phyloP scores from a whole-genome alignment of 2,113 vertebrate species.

The Apodemus sylvaticus region DNA sequence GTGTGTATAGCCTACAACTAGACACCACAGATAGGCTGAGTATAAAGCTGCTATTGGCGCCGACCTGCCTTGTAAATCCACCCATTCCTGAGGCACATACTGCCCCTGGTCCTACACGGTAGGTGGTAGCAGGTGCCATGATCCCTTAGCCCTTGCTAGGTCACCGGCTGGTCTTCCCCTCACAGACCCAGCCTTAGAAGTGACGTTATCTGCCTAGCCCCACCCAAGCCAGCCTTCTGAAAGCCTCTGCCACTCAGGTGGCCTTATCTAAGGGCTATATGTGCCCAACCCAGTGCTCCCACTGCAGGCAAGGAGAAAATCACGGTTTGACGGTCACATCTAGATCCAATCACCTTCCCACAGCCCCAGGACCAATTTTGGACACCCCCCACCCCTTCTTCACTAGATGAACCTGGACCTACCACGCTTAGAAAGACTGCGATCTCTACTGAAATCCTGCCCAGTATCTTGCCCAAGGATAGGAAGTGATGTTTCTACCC shows the following conservation, averaged over 20 bases:
- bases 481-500: neutral
- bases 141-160: neutral
- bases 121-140: slow-evolving; percentile 5
- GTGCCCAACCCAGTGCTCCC: neutral
- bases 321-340: neutral
- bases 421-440: neutral
- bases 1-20: slow-evolving; percentile 13
- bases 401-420: neutral
- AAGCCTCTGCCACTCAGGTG: neutral
- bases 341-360: neutral
- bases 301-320: neutral
- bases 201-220: neutral
- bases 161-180: neutral
- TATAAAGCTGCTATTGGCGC: slow-evolving; percentile 2
- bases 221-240: neutral
- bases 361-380: neutral
- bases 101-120: neutral
- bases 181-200: neutral
- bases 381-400: neutral
- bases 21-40: slow-evolving; percentile 43
- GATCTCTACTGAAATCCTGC: neutral
- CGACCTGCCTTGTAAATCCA: slow-evolving; percentile 60
- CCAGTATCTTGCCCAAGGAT: neutral
- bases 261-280: neutral
- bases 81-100: neutral